Evolutionary conservation across 2,113 vertebrate genomes (phyloP).

Genomic region (Caretta caretta): DNA sequence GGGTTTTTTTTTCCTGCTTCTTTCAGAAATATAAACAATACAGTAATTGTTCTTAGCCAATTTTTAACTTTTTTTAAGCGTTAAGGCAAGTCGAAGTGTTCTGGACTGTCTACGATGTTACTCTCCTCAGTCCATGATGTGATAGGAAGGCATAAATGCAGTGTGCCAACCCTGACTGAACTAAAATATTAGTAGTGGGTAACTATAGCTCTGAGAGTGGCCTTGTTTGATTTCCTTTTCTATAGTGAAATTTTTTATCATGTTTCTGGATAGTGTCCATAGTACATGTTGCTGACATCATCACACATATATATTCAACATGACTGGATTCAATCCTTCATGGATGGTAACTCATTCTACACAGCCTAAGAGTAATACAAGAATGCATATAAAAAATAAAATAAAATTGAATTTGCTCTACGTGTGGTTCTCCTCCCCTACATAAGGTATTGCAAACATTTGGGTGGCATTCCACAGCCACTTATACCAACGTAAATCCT

Average conservation of each 20-base stretch:
- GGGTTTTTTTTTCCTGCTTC: not conserved
- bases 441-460: not conserved
- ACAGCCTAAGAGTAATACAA: not conserved
- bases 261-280: not conserved
- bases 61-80: not conserved
- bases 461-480: not conserved
- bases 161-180: not conserved
- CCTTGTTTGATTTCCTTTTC: not conserved
- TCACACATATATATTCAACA: not conserved
- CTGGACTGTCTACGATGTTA: not conserved
- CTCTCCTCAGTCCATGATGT: not conserved
- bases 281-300: not conserved
- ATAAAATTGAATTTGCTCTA: not conserved
- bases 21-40: not conserved
- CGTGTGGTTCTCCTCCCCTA: not conserved
- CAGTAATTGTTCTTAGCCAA: not conserved
- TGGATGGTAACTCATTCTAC: not conserved
- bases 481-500: not conserved
- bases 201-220: not conserved
- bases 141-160: not conserved
- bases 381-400: not conserved
- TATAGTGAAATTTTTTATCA: conserved; percentile 6
- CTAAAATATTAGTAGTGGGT: not conserved
- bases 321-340: not conserved
- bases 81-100: not conserved